Percentiles rank a stretch among this genome's conserved stretches.
These are phyloP conservation scores for Pseudomyrmex pallidus DNA, from an alignment of 1,140 invertebrate genomes.

Conservation along the genomic window DNA sequence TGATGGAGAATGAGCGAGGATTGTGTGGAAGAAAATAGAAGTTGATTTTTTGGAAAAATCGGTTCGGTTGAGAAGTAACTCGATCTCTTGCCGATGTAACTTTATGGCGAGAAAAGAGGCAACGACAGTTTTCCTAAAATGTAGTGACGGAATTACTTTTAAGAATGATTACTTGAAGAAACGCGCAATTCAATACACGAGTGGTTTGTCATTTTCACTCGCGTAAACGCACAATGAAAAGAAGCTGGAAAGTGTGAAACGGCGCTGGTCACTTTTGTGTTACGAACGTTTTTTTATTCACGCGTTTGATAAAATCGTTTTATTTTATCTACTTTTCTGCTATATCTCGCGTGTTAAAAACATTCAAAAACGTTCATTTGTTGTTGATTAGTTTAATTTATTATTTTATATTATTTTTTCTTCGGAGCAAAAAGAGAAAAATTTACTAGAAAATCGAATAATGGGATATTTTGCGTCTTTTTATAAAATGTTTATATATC, in stretches of 20 bases:
- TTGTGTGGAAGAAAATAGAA: constrained; percentile 16
- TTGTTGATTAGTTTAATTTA: too few relatives aligned
- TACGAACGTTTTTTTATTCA: too few relatives aligned
- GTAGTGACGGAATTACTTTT: neutral
- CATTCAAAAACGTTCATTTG: too few relatives aligned
- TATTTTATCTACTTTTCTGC: too few relatives aligned
- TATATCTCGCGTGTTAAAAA: too few relatives aligned
- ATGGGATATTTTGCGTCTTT: too few relatives aligned
- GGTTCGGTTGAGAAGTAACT: constrained; percentile 22
- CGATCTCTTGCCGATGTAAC: neutral
- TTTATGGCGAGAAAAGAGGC: constrained; percentile 2
- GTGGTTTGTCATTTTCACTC: neutral
- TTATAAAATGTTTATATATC: too few relatives aligned
- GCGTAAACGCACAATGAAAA: neutral
- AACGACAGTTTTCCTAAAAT: constrained; percentile 6
- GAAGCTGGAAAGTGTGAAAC: neutral
- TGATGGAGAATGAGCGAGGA: neutral
- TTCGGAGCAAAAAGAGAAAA: too few relatives aligned
- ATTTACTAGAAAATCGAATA: too few relatives aligned
- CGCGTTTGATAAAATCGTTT: too few relatives aligned
- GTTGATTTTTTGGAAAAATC: constrained; percentile 10
- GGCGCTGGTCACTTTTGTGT: neutral
- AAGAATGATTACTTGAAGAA: neutral
- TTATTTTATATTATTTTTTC: too few relatives aligned
- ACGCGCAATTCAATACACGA: neutral